Percentiles rank a stretch among this genome's conserved stretches.
Conservation (phyloP, 1,140 invertebrate genomes). For the Cydia amplana region DNA sequence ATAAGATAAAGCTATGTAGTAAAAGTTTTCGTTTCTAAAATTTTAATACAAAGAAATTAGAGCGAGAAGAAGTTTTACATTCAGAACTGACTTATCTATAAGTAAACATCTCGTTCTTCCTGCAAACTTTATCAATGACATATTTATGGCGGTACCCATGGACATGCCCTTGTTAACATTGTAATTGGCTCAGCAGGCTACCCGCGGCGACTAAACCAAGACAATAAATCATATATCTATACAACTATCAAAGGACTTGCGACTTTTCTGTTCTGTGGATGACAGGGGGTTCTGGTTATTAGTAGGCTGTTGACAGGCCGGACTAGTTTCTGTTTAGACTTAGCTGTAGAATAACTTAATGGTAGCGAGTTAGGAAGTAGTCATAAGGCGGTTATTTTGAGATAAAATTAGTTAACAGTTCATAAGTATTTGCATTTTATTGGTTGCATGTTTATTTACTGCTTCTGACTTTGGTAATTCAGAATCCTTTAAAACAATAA, state of each 20-base stretch:
- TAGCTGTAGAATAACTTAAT: constrained; percentile 5
- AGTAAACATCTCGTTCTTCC: not conserved
- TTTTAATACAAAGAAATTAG: no score
- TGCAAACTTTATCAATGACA: constrained; percentile 11
- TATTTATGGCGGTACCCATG: not conserved
- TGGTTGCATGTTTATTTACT: no score
- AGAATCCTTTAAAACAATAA: not conserved
- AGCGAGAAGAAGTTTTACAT: no score
- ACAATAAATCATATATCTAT: not conserved
- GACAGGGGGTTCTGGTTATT: not conserved
- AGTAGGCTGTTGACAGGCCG: not conserved
- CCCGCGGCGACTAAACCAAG: not conserved
- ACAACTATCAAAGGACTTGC: not conserved
- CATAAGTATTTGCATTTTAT: no score
- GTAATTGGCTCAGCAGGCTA: constrained; percentile 8
- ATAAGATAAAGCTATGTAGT: no score
- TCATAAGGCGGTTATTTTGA: not conserved
- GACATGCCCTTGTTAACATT: constrained; percentile 5
- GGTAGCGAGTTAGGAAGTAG: not conserved
- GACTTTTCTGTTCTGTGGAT: not conserved
- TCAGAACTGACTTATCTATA: no score
- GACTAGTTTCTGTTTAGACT: constrained; percentile 2
- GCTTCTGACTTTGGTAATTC: no score
- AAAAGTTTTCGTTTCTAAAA: no score
- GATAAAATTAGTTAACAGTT: no score